These are phyloP conservation scores for Syrphus vitripennis DNA, from an alignment of 2,888 invertebrate species.

Conservation along the genomic window DNA sequence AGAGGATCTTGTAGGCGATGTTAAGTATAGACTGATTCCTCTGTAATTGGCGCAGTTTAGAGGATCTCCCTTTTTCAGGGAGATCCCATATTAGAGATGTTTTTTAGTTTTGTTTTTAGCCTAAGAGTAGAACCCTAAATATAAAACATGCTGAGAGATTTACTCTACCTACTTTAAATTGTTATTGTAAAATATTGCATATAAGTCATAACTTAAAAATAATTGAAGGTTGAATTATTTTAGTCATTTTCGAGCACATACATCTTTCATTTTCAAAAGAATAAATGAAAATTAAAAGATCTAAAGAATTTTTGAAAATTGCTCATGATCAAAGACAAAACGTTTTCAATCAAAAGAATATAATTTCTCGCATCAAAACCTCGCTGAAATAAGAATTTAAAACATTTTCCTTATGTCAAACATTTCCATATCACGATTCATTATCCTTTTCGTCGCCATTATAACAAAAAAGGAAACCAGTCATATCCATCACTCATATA, in stretches of 20 bases:
- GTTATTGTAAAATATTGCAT: too few relatives aligned
- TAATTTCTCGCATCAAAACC: background rate
- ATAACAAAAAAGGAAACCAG: slow-evolving; percentile 20
- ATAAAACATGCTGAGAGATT: too few relatives aligned
- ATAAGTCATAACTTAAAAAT: too few relatives aligned
- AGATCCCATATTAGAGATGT: too few relatives aligned
- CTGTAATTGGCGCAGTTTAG: too few relatives aligned
- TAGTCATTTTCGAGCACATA: background rate
- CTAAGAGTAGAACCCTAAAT: too few relatives aligned
- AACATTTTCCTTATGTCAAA: background rate
- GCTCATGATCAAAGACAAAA: slow-evolving; percentile 26
- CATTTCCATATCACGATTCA: slow-evolving; percentile 36
- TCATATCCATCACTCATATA: slow-evolving; percentile 20
- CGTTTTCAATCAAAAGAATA: slow-evolving; percentile 57
- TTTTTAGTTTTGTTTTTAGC: too few relatives aligned
- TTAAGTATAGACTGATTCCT: too few relatives aligned
- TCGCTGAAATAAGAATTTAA: background rate
- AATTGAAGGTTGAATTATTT: background rate
- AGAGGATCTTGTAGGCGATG: too few relatives aligned
- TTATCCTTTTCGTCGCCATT: slow-evolving; percentile 31
- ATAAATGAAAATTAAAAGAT: slow-evolving; percentile 12
- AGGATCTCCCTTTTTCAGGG: too few relatives aligned
- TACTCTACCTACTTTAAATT: too few relatives aligned
- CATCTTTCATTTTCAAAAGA: background rate
- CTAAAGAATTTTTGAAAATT: slow-evolving; percentile 9